Evolutionary conservation across 2,888 invertebrate species (phyloP), one percentile per base, ranked within the genome.

Genomic region (Drosophila anceps): DNA sequence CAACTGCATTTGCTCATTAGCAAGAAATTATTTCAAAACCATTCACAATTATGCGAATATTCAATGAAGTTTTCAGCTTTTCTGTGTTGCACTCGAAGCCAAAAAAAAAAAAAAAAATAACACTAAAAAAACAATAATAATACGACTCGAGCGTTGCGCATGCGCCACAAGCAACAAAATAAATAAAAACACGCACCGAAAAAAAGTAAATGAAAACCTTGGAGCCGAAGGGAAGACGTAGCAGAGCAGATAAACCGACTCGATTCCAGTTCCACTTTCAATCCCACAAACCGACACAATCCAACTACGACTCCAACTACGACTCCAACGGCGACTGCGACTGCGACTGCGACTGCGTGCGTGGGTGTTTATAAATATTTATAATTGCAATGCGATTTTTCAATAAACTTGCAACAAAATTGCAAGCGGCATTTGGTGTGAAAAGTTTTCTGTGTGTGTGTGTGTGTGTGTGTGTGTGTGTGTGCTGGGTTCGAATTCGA

Each of bases 11-110:
- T 75, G 79, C 88, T 82, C 82, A 82, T 82, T 82, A 86, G 89
- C 66, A 70, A 72, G 41, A 43, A 57, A 57, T 18, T 9, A 39
- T 55, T 55, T 55, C 55, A 55, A 65, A 50, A 54, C 60, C 51
- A 51, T 51, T 51, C 51, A 24, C 81, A 88, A 88, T 90, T 90
- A 84, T 83, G 90, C 81, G 90, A 88, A 88, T 88, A 73, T 81
- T 81, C 81, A 84, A 84, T 88, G 77, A 77, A 88, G 65, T 12
- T 48, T 48, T 29, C n/a, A 29, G 1, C 24, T 72, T 84, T 53
- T 63, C 53, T 60, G 13, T 29, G 41, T 10, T 58, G 33, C 67
- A 58, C 44, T 41, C 29, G n/a, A 24, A 54, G 37, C 54, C 37
- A 9, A 39, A 31, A 55, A 58, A 39, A 41, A 51, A 41, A 39